Evolutionary conservation across 2,113 vertebrate genomes (phyloP), one percentile per base, ranked within the genome.

Genomic region (Hyaena hyaena): DNA sequence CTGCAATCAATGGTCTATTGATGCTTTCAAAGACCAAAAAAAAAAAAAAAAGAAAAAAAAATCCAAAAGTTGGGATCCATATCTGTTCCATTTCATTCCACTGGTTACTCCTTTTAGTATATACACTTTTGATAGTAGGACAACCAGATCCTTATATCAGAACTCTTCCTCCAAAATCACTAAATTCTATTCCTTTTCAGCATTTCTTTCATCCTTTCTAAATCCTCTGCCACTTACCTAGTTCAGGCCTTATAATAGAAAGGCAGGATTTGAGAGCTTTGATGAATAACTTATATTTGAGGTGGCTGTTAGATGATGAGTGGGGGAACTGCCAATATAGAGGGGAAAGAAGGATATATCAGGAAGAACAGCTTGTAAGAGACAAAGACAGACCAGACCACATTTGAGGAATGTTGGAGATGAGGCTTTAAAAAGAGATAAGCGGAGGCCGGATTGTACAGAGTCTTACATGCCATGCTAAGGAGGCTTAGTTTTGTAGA

Each of bases 251-350:
- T 79, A 35, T 74, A 79, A 53, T 4, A 79, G 45, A 83, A 90
- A 88, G 68, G 23, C 24, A 90, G 28, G 71, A 39, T 93, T 73
- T 85, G 80, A 82, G 17, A 92, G 43, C n/a, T 85, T 33, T 96
- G 39, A 85, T 48, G 53, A 61, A 84, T 71, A 96, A 95, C 43
- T 68, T 81, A 45, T 26, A 94, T 73, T 35, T 61, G 31, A 45
- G 21, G 4, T 90, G 7, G 50, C 17, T 63, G 55, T 93, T 79
- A 55, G n/a, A 80, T 82, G 53, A 68, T 83, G 16, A 81, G 35
- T 28, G 82, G 21, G 35, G n/a, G 35, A 90, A 91, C 5, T 68
- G 48, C 63, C 84, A 39, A 45, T 53, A 63, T 4, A 74, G 21
- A 83, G 23, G 9, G 16, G 24, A 79, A 14, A 45, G n/a, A 73